phyloP scores from a whole-genome alignment of 2,113 vertebrate genomes.

The Phalacrocorax carbo region DNA sequence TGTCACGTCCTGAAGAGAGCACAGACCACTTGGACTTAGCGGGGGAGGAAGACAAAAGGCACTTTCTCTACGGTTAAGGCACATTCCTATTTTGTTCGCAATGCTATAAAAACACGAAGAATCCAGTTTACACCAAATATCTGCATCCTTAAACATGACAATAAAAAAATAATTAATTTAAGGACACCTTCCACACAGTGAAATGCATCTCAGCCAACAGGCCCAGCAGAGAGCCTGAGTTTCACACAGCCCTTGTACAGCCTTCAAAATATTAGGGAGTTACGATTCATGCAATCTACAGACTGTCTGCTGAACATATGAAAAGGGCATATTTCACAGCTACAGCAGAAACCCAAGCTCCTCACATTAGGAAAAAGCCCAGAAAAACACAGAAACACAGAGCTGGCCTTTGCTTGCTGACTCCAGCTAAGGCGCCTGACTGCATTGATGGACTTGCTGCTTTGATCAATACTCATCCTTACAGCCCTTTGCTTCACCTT shows the following conservation, averaged over 20 bases:
- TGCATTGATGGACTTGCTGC: not conserved
- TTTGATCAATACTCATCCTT: constrained; percentile 20
- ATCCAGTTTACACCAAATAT: not conserved
- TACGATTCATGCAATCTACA: not conserved
- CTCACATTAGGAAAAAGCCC: constrained; percentile 20
- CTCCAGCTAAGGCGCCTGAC: not conserved
- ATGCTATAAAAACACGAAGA: not conserved
- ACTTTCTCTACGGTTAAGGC: not conserved
- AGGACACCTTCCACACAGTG: not conserved
- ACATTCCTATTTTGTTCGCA: not conserved
- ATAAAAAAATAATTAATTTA: not conserved
- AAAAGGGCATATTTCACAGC: constrained; percentile 5
- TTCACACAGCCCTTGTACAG: not conserved
- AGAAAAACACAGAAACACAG: not conserved
- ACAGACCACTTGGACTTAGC: not conserved
- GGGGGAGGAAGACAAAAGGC: not conserved
- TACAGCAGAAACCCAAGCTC: constrained; percentile 24
- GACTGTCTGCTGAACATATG: constrained; percentile 14
- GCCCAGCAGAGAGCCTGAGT: not conserved
- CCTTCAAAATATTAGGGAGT: not conserved
- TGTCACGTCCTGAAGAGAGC: not conserved
- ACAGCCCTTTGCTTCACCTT: not conserved
- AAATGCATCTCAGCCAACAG: not conserved
- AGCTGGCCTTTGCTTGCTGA: not conserved
- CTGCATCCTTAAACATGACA: not conserved